Conservation (phyloP, 2,888 invertebrate genomes). For the Cheilosia impressa region DNA sequence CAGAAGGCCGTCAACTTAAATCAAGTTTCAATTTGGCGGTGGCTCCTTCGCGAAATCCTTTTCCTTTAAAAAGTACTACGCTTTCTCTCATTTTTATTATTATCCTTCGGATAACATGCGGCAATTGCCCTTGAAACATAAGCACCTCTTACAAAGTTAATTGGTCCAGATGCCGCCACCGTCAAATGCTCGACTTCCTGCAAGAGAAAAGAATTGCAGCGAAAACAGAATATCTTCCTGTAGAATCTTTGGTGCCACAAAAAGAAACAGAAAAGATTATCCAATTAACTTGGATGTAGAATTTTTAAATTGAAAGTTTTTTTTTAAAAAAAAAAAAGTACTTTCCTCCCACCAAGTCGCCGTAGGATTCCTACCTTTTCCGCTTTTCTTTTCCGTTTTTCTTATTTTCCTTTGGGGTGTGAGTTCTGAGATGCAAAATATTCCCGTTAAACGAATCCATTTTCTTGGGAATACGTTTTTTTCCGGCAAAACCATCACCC, state of each 20-base stretch:
- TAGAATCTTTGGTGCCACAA: neutral
- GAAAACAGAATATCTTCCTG: conserved; percentile 7
- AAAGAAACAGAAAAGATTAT: conserved; percentile 48
- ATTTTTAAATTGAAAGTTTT: conserved; percentile 44
- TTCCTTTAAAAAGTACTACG: neutral
- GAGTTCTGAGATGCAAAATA: conserved; percentile 31
- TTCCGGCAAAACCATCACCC: neutral
- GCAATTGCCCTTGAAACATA: conserved; percentile 30
- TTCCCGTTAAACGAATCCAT: conserved; percentile 32
- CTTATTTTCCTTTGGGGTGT: neutral
- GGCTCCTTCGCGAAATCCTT: neutral
- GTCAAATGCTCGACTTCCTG: conserved; percentile 11
- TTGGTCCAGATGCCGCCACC: conserved; percentile 1
- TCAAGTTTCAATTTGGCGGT: neutral
- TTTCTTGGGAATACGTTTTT: conserved; percentile 16
- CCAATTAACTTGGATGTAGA: conserved; percentile 48
- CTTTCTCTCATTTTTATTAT: neutral
- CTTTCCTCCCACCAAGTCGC: too few species aligned
- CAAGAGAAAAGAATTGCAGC: neutral
- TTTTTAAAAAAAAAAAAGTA: conserved; percentile 7
- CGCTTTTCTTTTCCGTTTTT: neutral
- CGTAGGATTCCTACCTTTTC: neutral
- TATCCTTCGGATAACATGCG: neutral
- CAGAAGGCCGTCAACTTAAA: conserved; percentile 4
- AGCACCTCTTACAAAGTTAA: conserved; percentile 20